These are phyloP conservation scores for Brenthis ino DNA, from an alignment of 2,888 invertebrate species.

Conservation along the genomic window DNA sequence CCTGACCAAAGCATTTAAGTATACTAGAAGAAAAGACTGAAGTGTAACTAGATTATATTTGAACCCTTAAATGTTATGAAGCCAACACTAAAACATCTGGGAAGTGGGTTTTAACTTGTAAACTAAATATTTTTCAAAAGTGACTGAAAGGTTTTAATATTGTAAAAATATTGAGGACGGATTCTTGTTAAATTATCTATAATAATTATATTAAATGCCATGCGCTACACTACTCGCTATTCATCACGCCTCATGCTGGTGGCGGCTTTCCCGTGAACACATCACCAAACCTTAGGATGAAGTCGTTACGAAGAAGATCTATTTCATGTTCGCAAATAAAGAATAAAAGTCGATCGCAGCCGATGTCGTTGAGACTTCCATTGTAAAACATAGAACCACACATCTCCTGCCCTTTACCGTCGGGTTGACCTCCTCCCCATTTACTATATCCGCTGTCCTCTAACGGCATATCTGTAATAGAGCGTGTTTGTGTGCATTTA, in stretches of 20 bases:
- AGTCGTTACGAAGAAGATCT: conserved; percentile 30
- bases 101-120: too few species aligned
- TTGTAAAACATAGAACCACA: conserved; percentile 69
- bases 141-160: too few species aligned
- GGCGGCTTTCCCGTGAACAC: conserved; percentile 17
- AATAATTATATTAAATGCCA: conserved; percentile 3
- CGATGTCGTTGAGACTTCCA: conserved; percentile 59
- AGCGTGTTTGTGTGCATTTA: neutral
- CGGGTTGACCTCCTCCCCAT: conserved; percentile 63
- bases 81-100: too few species aligned
- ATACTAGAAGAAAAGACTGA: too few species aligned
- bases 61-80: too few species aligned
- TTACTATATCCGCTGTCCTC: conserved; percentile 54
- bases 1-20: too few species aligned
- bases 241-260: conserved; percentile 23
- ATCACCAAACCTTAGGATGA: conserved; percentile 43
- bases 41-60: too few species aligned
- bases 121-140: too few species aligned
- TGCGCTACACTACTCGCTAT: conserved; percentile 7
- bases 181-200: too few species aligned
- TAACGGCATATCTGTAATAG: conserved; percentile 51
- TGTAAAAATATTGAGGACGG: too few species aligned
- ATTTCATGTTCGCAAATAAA: conserved; percentile 70
- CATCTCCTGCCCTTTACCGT: conserved; percentile 52
- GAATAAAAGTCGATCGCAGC: conserved; percentile 53